Evolutionary conservation across 2,113 vertebrate genomes (phyloP), one percentile per base, ranked within the genome.

Genomic region (Thunnus thynnus): DNA sequence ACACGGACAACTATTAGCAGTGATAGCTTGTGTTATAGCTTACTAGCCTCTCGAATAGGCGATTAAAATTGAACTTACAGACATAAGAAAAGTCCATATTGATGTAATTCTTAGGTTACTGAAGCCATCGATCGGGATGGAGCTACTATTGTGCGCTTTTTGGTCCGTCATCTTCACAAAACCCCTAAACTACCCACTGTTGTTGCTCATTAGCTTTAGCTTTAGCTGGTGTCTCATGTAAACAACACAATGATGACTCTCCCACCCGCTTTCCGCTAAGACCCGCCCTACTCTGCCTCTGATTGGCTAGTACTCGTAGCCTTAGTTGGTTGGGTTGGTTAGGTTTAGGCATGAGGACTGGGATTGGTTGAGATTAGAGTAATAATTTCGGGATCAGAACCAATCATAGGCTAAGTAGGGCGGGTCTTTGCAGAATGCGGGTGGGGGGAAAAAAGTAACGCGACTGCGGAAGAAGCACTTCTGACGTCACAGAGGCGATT

Each of bases 91-190:
- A 5, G 93, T 94, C 95, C 95, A 95, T 78, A 95, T 69, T 2
- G 94, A 95, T 18, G 95, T 96, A 32, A 96, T 92, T 73, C 91
- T 91, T 71, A 95, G 58, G n/a, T 95, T 88, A 46, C 95, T 96
- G 80, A 94, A 95, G 4, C 58, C 94, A 12, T 95, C 95, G 13
- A 95, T 89, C 0, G 95, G 95, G 17, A 94, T 54, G 1, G 92
- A 88, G 51, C 91, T 95, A 2, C 90, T 75, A 60, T 96, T 96
- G 3, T 90, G 41, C 1, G 82, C 65, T 88, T 95, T 94, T 0
- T 83, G 71, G 1, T 86, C 80, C 8, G 85, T 82, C 94, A 96
- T 95, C 27, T 76, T 75, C 7, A 57, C 0, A 50, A 63, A 78
- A 54, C 0, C 3, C 13, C 3, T 3, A 64, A 47, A 3, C 9